Base-by-base conservation (phyloP, 2,797 vertebrate genomes). In the Simalia tracyae region DNA sequence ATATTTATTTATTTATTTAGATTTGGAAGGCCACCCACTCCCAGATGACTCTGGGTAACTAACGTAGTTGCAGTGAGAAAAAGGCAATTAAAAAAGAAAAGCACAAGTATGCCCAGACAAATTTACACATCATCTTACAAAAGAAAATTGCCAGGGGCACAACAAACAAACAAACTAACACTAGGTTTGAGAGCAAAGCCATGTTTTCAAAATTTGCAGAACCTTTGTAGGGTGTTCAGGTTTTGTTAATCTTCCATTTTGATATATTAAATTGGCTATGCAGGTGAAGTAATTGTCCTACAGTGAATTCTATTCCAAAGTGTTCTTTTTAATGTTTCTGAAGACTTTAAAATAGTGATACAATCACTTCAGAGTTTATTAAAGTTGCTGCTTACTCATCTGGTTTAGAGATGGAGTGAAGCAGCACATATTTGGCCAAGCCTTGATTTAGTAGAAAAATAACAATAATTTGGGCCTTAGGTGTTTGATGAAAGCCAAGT, bases 391-490 rank as follows among this genome's bases (percentile, higher is more conserved):
- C 10, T 88, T 81, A n/a, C 31, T 95, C 88, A 85, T 26, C 24
- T 94, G 59, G 4, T 93, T 94, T 95, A 42, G 46, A 46, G 10
- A 2, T 91, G 1, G 0, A 59, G 19, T n/a, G 91, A 28, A 92
- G 84, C 90, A 64, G 76, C n/a, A 72, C 11, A 46, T 86, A 50
- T 93, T 93, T 91, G 81, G 91, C 88, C 0, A 56, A 91, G 90
- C 1, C 28, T 61, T 92, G 89, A 93, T 94, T 93, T 91, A 1
- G 60, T 86, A 88, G 86, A 94, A 92, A 1, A 2, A 90, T 12
- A 90, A 86, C n/a, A 94, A 84, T 89, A 95, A 60, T 6, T 57
- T 42, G n/a, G 64, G 31, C 54, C 31, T 31, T 36, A 86, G 42
- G 12, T 91, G 2, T 1, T 46, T 1, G 68, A 86, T 46, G 88